Base-by-base conservation (phyloP, 2,113 vertebrate species). In the Mesoclemmys tuberculata region DNA sequence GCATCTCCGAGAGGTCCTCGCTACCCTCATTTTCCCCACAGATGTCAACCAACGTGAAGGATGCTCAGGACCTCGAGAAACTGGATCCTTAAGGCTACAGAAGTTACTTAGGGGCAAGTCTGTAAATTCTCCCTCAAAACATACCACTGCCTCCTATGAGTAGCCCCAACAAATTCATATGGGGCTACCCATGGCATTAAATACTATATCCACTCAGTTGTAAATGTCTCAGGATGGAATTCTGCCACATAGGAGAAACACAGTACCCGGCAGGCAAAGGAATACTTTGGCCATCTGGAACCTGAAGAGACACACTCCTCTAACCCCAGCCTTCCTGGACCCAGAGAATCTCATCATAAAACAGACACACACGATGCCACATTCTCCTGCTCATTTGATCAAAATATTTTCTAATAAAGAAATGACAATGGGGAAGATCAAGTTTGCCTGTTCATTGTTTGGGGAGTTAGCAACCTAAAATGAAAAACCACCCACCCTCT, bases 311-410 rank as follows among this genome's bases (percentile, higher is more conserved):
- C 52, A 85, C 52, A 41, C 27, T 35, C 22, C 27, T 31, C 4
- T 10, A 13, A 77, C 41, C 75, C 12, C 10, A 90, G 19, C 46
- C 51, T 61, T 89, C 51, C 3, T 13, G 8, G 77, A 35, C 31
- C 4, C 27, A 29, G 11, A 61, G 74, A 92, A 61, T 79, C 88
- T 74, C 64, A 5, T 24, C n/a, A 16, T 80, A 16, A 29, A 31
- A 11, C n/a, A 41, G 26, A 3, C 51, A 38, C 0, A 0, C 41
- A 5, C 0, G 0, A 14, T 68, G 9, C 1, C 9, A 21, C 80
- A 86, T 26, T 52, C 13, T 44, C 71, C 10, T 0, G 0, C 35
- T 68, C 51, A 1, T 0, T 0, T 7, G 5, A 46, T 9, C 82
- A 71, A 56, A 82, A 35, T 88, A 80, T 6, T 49, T 84, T 26